Evolutionary conservation across 2,888 invertebrate genomes (phyloP).

Genomic region (Microplitis deprimator): DNA sequence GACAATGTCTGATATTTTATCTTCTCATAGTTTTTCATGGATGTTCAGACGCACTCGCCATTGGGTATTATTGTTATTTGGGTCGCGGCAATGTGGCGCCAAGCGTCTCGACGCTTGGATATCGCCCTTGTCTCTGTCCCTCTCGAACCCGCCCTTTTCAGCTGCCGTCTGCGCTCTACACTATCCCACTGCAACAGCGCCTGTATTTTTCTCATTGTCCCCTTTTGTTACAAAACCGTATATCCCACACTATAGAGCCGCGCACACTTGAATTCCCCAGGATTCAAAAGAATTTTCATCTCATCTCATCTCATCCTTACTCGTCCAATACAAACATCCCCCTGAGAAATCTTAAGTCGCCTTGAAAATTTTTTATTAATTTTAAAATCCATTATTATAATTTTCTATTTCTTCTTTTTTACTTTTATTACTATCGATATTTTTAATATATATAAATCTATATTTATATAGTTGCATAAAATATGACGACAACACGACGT

Average conservation of each 20-base stretch:
- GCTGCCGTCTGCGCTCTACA: not conserved
- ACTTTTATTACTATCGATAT: conserved; percentile 10
- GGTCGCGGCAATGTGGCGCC: conserved; percentile 67
- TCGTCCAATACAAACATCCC: not conserved
- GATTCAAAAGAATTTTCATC: not conserved
- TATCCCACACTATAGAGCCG: not conserved
- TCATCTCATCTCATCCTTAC: not conserved
- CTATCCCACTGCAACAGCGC: conserved; percentile 8
- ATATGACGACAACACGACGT: conserved; percentile 8
- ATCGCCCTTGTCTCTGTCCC: conserved; percentile 37
- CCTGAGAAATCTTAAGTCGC: not conserved
- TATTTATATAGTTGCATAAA: conserved; percentile 10
- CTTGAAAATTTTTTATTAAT: not conserved
- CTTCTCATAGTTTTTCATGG: conserved; percentile 3
- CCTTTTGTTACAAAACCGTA: conserved; percentile 15
- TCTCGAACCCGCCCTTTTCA: conserved; percentile 28
- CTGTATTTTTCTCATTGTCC: conserved; percentile 4
- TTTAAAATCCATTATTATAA: not conserved
- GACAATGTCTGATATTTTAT: not conserved
- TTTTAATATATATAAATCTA: not conserved
- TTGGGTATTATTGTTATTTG: conserved; percentile 62
- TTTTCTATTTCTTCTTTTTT: not conserved
- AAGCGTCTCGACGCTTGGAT: conserved; percentile 57
- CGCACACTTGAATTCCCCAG: conserved; percentile 13
- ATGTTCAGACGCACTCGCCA: conserved; percentile 35